Conservation (phyloP, 1,140 invertebrate genomes). For the Zaprionus taronus region DNA sequence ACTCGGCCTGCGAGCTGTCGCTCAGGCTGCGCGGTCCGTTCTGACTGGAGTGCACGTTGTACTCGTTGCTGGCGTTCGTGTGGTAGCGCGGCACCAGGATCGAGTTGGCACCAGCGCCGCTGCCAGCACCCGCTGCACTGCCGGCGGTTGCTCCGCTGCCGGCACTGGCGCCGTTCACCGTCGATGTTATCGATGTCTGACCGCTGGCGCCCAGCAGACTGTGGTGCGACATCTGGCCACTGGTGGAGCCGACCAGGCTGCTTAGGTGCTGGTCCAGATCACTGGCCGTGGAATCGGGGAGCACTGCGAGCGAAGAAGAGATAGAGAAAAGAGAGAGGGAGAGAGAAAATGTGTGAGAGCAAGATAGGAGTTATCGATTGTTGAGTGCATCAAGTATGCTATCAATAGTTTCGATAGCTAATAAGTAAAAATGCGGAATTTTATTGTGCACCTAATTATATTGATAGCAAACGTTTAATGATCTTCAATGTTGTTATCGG, state of each 20-base stretch:
- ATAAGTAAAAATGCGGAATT: too few relatives aligned
- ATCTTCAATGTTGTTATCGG: background rate
- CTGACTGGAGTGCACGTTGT: constrained; percentile 83
- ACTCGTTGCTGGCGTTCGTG: constrained; percentile 84
- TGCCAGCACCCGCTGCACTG: constrained; percentile 68
- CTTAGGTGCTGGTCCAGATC: constrained; percentile 91
- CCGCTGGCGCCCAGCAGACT: constrained; percentile 76
- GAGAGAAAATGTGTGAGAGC: background rate
- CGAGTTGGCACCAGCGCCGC: constrained; percentile 63
- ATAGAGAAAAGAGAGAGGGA: background rate
- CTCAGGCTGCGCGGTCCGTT: constrained; percentile 89
- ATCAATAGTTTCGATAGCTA: background rate
- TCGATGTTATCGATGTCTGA: constrained; percentile 84
- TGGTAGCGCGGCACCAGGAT: constrained; percentile 86
- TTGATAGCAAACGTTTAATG: background rate
- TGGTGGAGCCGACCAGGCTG: constrained; percentile 87
- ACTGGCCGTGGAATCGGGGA: constrained; percentile 90
- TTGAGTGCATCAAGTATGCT: too few relatives aligned
- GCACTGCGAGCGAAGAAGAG: constrained; percentile 85
- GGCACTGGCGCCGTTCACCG: constrained; percentile 83
- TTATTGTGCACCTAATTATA: too few relatives aligned
- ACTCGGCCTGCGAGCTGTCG: constrained; percentile 92
- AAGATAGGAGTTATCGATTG: background rate
- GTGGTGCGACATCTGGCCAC: constrained; percentile 84
- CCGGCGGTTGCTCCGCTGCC: constrained; percentile 72